phyloP scores from a whole-genome alignment of 2,797 vertebrate species.

The Tokudaia tokunoshimensis region DNA sequence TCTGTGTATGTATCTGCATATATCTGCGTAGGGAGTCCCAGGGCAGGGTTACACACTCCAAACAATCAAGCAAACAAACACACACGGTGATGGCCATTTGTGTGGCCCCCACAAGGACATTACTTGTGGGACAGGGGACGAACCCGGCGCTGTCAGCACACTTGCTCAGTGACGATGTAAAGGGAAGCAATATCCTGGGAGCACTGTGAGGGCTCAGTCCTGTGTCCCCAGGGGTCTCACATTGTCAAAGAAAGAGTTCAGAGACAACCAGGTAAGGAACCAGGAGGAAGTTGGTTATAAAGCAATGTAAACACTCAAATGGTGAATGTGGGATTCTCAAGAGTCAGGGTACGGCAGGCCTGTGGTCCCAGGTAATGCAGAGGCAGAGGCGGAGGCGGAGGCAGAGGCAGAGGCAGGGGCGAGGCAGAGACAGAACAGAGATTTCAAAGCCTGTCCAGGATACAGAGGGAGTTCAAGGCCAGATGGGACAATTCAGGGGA shows the following conservation, averaged over 20 bases:
- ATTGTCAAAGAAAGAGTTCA: background rate
- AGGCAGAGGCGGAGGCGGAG: too few relatives aligned
- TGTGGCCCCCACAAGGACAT: background rate
- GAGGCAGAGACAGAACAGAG: too few relatives aligned
- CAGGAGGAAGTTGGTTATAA: background rate
- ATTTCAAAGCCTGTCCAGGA: background rate
- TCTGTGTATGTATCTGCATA: background rate
- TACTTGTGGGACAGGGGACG: background rate
- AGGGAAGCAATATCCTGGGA: background rate
- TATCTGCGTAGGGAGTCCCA: background rate
- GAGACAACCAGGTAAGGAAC: background rate
- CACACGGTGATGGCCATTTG: background rate
- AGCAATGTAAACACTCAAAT: background rate
- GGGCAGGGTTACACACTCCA: background rate
- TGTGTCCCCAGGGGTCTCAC: too few relatives aligned
- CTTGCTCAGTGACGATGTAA: background rate
- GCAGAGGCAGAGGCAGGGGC: background rate
- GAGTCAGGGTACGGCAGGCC: background rate
- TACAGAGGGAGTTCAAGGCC: background rate
- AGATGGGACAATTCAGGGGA: background rate
- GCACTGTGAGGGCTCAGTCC: background rate
- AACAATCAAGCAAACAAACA: background rate
- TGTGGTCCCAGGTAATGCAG: background rate
- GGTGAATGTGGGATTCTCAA: background rate
- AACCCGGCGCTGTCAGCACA: too few relatives aligned